phyloP scores from a whole-genome alignment of 2,888 invertebrate genomes.

The Eupithecia tripunctaria region DNA sequence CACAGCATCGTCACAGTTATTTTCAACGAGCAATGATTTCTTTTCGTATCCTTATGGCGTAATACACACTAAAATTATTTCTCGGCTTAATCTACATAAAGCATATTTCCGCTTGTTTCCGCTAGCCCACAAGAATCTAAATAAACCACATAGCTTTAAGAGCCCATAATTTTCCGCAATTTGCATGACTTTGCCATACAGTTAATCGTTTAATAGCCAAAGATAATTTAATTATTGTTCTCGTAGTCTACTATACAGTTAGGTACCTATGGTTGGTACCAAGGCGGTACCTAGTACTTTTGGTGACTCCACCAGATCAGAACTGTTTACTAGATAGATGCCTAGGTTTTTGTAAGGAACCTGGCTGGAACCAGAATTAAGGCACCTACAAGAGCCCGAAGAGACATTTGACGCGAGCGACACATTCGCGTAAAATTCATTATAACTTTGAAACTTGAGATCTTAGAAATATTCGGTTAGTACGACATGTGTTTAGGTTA shows the following conservation, averaged over 20 bases:
- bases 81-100: not conserved
- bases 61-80: not conserved
- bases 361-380: no score
- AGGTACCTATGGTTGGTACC: not conserved
- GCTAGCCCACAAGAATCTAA: slow-evolving; percentile 3
- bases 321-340: not conserved
- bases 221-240: slow-evolving; percentile 14
- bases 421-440: not conserved
- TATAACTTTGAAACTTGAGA: not conserved
- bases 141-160: slow-evolving; percentile 6
- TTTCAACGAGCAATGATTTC: not conserved
- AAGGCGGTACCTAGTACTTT: not conserved
- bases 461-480: not conserved
- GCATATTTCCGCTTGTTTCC: not conserved
- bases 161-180: slow-evolving; percentile 23
- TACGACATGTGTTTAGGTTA: not conserved
- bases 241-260: not conserved
- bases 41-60: not conserved
- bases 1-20: not conserved
- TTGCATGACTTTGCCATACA: slow-evolving; percentile 17
- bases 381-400: not conserved
- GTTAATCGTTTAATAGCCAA: slow-evolving; percentile 25
- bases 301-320: not conserved
- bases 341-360: no score
- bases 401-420: not conserved